Evolutionary conservation across 2,797 vertebrate species (phyloP).

Genomic region (Merluccius polli): DNA sequence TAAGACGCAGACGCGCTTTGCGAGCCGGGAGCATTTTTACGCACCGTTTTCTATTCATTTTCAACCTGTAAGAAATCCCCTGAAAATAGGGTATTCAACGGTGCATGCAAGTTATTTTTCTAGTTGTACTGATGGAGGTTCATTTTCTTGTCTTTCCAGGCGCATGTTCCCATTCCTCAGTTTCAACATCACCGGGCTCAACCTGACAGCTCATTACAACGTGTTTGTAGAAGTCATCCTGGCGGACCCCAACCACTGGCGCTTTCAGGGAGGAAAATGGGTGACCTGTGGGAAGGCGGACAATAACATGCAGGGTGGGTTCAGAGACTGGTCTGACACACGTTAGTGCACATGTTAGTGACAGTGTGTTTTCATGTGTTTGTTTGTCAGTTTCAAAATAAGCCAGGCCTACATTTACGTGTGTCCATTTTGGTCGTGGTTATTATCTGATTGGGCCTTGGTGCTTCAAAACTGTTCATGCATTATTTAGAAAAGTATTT

Average conservation of each 20-base stretch:
- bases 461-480: no score
- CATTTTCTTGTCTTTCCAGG: conserved; percentile 59
- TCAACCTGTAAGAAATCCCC: no score
- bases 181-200: conserved; percentile 96
- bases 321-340: background rate
- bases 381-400: background rate
- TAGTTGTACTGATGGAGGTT: conserved; percentile 4
- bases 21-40: no score
- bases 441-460: no score
- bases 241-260: conserved; percentile 97
- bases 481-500: no score
- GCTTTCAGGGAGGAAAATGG: conserved; percentile 98
- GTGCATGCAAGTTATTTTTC: background rate
- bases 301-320: conserved; percentile 96
- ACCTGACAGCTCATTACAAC: conserved; percentile 94
- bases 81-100: background rate
- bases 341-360: background rate
- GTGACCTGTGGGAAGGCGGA: conserved; percentile 98
- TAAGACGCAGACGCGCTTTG: no score
- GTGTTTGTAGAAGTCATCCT: conserved; percentile 94
- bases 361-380: background rate
- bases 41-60: no score
- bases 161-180: conserved; percentile 98
- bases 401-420: no score
- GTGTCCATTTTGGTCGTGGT: no score